These are phyloP conservation scores for Pseudoips prasinana DNA, from an alignment of 2,888 invertebrate genomes.

Conservation along the genomic window DNA sequence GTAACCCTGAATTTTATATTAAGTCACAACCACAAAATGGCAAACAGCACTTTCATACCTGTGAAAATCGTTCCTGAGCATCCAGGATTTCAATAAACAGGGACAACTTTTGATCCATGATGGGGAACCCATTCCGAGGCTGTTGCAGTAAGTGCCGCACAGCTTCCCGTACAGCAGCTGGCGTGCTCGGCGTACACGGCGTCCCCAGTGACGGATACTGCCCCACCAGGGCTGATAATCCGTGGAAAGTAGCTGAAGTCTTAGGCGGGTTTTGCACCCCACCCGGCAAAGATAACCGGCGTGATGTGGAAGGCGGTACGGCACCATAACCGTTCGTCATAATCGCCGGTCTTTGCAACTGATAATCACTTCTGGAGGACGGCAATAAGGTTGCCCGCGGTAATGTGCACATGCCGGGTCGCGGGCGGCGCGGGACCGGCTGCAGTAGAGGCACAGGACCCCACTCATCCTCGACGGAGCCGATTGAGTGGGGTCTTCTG, in stretches of 20 bases:
- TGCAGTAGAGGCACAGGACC: slow-evolving; percentile 73
- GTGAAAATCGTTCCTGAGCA: slow-evolving; percentile 90
- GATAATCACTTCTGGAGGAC: slow-evolving; percentile 84
- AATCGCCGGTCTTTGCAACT: slow-evolving; percentile 79
- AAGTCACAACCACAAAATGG: neutral
- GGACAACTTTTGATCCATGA: slow-evolving; percentile 89
- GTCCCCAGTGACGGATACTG: slow-evolving; percentile 53
- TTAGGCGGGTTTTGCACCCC: slow-evolving; percentile 77
- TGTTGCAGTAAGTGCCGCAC: slow-evolving; percentile 86
- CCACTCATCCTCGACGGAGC: slow-evolving; percentile 72
- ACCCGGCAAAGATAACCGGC: slow-evolving; percentile 80
- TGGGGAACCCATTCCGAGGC: slow-evolving; percentile 88
- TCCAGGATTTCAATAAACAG: slow-evolving; percentile 92
- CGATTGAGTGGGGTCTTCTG: slow-evolving; percentile 84
- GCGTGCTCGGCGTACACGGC: slow-evolving; percentile 78
- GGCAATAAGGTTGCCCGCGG: slow-evolving; percentile 79
- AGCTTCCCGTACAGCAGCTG: slow-evolving; percentile 86
- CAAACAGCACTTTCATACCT: slow-evolving; percentile 84
- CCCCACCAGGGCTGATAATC: slow-evolving; percentile 65
- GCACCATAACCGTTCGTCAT: slow-evolving; percentile 77
- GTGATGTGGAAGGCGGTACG: slow-evolving; percentile 74
- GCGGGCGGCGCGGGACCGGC: slow-evolving; percentile 79
- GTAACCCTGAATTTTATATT: neutral
- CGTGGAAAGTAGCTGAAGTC: slow-evolving; percentile 84
- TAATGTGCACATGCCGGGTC: slow-evolving; percentile 66